Evolutionary conservation across 2,888 invertebrate species (phyloP), one percentile per base, ranked within the genome.

Genomic region (Aporophyla lueneburgensis): DNA sequence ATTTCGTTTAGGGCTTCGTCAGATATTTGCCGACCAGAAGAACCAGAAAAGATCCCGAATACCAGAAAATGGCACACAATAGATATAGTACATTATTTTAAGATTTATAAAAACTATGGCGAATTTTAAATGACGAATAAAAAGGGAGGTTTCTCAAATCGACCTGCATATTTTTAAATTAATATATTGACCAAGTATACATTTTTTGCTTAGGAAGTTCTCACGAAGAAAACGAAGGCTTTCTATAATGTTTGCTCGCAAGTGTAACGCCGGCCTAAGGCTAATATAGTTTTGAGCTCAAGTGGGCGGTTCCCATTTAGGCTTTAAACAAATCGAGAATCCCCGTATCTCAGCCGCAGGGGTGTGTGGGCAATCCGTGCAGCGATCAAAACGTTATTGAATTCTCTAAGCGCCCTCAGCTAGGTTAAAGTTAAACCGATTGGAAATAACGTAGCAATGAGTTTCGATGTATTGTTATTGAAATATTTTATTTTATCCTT

Each of bases 361-460:
- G 89, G 77, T 81, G 80, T 71, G 84, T 84, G 78, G 83, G 88
- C 87, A 90, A 92, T 93, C 90, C 88, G 83, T 77, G 81, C 80
- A 85, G 84, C 90, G 90, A 93, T 92, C 92, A 90, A 84, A 91
- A 86, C 80, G 82, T 91, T 91, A 93, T 93, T 92, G 92, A 93
- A 92, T 92, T 89, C 88, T 80, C 84, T 85, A 87, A 85, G 79
- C 81, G 90, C 91, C 91, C 78, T 76, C 72, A 87, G 92, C 87
- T 84, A 85, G 90, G 92, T 91, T 90, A 89, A 85, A 91, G 91
- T 90, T 90, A 89, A 90, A 91, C 74, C 78, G 78, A 88, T 87
- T 87, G 86, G 81, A 84, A 85, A 87, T 85, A 82, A 82, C 73
- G 61, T 79, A 49, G 71, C 66, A 65, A 76, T 68, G 71, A 73